A percentile compares a stretch with the other conserved stretches of the same genome.
Conservation (phyloP, 2,797 vertebrate genomes). For the Aldrovandia affinis region DNA sequence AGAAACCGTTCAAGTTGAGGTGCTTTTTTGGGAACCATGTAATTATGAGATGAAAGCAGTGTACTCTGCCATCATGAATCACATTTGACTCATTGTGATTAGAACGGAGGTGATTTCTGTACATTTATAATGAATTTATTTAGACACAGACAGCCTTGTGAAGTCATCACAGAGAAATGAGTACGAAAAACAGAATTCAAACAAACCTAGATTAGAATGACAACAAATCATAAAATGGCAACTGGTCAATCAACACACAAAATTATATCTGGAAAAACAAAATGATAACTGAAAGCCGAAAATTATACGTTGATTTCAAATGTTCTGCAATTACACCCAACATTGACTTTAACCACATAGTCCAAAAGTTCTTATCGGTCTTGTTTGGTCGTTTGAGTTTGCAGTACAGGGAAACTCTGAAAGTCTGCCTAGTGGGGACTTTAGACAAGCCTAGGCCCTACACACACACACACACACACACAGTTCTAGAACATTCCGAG, state of each 20-base stretch:
- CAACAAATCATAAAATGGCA: background rate
- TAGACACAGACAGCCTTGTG: background rate
- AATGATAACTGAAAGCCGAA: background rate
- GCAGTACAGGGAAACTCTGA: background rate
- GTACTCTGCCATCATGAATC: background rate
- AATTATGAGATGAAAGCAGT: background rate
- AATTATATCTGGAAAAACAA: background rate
- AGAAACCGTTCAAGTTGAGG: background rate
- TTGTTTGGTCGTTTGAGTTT: background rate
- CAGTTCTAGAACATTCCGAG: background rate
- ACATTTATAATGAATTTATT: background rate
- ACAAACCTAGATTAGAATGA: background rate
- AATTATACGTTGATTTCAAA: background rate
- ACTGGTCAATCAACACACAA: background rate
- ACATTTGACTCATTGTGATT: background rate
- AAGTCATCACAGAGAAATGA: background rate
- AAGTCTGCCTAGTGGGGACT: background rate
- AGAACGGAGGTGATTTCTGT: background rate
- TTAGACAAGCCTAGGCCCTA: too few relatives aligned
- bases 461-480: too few relatives aligned
- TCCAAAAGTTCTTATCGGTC: background rate
- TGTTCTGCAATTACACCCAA: background rate
- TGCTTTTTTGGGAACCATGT: background rate
- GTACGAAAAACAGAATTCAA: background rate
- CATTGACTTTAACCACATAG: background rate